Evolutionary conservation across 2,888 invertebrate species (phyloP).

Genomic region (Orchestes rusci): DNA sequence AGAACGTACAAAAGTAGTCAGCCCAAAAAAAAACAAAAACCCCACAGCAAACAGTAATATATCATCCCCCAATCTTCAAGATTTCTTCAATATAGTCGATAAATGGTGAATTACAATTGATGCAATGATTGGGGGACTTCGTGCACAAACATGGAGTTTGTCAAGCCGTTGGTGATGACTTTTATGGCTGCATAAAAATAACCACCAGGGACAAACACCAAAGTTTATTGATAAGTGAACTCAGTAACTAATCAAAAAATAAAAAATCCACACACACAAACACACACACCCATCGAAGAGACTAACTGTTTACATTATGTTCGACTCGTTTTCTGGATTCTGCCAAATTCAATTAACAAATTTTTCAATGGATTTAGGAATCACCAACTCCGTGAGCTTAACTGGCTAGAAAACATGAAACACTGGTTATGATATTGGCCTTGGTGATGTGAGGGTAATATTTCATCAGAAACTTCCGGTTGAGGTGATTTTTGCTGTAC

Average conservation of each 20-base stretch:
- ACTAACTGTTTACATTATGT: conserved; percentile 44
- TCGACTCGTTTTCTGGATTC: conserved; percentile 40
- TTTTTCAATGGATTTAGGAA: conserved; percentile 41
- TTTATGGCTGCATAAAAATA: conserved; percentile 11
- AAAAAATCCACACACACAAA: conserved; percentile 43
- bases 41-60: conserved; percentile 44
- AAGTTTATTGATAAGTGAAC: conserved; percentile 38
- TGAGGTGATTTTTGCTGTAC: conserved; percentile 40
- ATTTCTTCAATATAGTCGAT: conserved; percentile 1
- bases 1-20: conserved; percentile 44
- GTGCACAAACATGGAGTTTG: conserved; percentile 36
- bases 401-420: conserved; percentile 45
- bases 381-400: conserved; percentile 42
- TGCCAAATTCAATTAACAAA: conserved; percentile 43
- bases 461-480: too few species aligned
- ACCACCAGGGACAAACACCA: conserved; percentile 34
- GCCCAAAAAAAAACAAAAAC: conserved; percentile 44
- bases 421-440: conserved; percentile 38
- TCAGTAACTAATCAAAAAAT: conserved; percentile 41
- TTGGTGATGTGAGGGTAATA: too few species aligned
- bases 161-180: conserved; percentile 30
- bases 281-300: conserved; percentile 46
- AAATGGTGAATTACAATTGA: conserved; percentile 1
- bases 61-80: conserved; percentile 31
- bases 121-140: conserved; percentile 33